Percentiles rank a stretch among this genome's conserved stretches.
phyloP scores from a whole-genome alignment of 2,113 vertebrate species.

The Trematomus loennbergii region DNA sequence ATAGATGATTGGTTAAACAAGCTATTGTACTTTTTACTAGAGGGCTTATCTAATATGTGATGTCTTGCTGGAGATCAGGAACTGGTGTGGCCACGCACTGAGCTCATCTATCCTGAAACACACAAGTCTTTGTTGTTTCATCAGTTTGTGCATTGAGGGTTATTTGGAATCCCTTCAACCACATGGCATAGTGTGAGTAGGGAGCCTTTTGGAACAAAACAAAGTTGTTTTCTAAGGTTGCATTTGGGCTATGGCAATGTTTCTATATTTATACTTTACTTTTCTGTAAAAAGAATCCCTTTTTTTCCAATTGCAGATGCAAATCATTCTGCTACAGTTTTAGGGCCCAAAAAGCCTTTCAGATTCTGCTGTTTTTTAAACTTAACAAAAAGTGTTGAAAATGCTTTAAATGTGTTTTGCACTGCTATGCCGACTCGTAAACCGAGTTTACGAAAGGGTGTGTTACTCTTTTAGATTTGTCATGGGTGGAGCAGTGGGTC shows the following conservation, averaged over 20 bases:
- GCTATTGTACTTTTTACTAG: slow-evolving; percentile 4
- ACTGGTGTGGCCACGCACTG: slow-evolving; percentile 40
- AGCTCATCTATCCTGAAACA: slow-evolving; percentile 68
- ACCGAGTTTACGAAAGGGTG: slow-evolving; percentile 20
- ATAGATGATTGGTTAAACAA: background rate
- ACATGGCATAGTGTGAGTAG: background rate
- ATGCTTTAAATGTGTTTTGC: background rate
- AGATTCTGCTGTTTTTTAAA: background rate
- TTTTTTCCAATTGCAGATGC: background rate
- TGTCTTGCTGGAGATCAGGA: slow-evolving; percentile 24
- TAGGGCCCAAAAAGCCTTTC: background rate
- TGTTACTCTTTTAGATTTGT: slow-evolving; percentile 59
- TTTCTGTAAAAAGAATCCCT: background rate
- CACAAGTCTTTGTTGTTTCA: slow-evolving; percentile 54
- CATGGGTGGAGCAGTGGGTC: slow-evolving; percentile 56
- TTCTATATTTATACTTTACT: background rate
- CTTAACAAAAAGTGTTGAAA: background rate
- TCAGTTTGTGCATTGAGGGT: slow-evolving; percentile 11
- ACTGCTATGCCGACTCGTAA: background rate
- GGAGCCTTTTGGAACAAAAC: background rate
- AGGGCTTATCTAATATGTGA: slow-evolving; percentile 20
- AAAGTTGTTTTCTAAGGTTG: background rate
- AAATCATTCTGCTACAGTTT: background rate
- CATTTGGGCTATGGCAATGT: background rate
- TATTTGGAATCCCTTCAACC: slow-evolving; percentile 19